Conservation (phyloP, 2,797 vertebrate species). For the Tolypeutes matacus region DNA sequence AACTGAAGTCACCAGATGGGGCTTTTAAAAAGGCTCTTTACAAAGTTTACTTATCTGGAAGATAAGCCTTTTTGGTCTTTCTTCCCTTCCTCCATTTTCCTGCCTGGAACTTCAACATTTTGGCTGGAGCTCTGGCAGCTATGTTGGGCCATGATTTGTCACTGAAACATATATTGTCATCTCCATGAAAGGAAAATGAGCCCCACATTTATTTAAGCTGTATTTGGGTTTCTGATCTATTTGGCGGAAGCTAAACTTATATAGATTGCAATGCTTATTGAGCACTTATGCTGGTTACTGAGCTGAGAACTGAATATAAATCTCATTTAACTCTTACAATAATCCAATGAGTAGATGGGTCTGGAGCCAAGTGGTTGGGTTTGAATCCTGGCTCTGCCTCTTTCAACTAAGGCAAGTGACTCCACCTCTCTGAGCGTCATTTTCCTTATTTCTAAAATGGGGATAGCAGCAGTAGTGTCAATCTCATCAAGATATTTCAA, state of each 20-base stretch:
- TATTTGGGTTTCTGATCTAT: neutral
- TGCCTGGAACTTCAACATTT: neutral
- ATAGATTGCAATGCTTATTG: rapidly evolving
- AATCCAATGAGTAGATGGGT: neutral
- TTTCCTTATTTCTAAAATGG: neutral
- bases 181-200: neutral
- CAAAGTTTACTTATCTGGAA: neutral
- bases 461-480: rapidly evolving
- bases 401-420: neutral
- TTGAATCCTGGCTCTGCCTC: neutral
- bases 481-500: neutral
- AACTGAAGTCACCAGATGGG: neutral
- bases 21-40: neutral
- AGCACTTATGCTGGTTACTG: neutral
- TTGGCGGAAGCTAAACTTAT: neutral
- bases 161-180: neutral
- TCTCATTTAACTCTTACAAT: neutral
- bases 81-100: neutral
- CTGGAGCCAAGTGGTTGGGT: no score
- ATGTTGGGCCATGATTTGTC: neutral
- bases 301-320: neutral
- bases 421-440: neutral
- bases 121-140: slow-evolving; percentile 1
- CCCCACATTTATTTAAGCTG: neutral
- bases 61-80: neutral